A percentile compares a stretch with the other conserved stretches of the same genome.
These are phyloP conservation scores for Bradypodion ventrale DNA, from an alignment of 2,797 vertebrate genomes.

Conservation along the genomic window DNA sequence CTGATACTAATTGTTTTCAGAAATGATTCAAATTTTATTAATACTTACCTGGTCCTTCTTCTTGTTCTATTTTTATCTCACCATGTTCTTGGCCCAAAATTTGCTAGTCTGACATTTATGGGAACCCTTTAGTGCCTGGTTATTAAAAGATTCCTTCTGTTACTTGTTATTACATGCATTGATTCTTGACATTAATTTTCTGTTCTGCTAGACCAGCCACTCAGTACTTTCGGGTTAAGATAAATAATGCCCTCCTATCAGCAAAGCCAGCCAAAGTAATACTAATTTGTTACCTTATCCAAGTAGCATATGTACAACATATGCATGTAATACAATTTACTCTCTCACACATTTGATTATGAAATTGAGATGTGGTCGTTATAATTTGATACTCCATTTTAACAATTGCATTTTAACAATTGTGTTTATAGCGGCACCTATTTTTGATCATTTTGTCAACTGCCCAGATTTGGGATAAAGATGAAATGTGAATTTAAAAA, in stretches of 20 bases:
- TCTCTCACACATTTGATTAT: too few species aligned
- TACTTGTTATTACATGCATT: neutral
- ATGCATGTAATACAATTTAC: neutral
- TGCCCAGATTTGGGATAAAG: too few species aligned
- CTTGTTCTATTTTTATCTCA: neutral
- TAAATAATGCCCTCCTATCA: neutral
- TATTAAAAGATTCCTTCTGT: neutral
- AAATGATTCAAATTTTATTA: slow-evolving; percentile 8
- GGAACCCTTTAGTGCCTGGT: neutral
- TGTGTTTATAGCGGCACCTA: too few species aligned
- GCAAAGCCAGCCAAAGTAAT: neutral
- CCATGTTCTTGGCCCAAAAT: neutral
- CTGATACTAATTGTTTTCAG: neutral
- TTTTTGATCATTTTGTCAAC: too few species aligned
- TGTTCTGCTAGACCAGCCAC: neutral
- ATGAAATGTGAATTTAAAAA: too few species aligned
- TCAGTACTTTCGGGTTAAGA: neutral
- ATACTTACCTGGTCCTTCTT: neutral
- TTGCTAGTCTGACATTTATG: neutral
- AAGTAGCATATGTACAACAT: neutral
- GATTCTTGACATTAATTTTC: neutral
- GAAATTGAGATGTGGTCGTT: too few species aligned
- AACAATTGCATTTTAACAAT: too few species aligned
- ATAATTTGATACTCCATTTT: too few species aligned
- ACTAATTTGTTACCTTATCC: neutral